These are phyloP conservation scores for Epinephelus coioides DNA, from an alignment of 2,797 vertebrate species.

Conservation along the genomic window DNA sequence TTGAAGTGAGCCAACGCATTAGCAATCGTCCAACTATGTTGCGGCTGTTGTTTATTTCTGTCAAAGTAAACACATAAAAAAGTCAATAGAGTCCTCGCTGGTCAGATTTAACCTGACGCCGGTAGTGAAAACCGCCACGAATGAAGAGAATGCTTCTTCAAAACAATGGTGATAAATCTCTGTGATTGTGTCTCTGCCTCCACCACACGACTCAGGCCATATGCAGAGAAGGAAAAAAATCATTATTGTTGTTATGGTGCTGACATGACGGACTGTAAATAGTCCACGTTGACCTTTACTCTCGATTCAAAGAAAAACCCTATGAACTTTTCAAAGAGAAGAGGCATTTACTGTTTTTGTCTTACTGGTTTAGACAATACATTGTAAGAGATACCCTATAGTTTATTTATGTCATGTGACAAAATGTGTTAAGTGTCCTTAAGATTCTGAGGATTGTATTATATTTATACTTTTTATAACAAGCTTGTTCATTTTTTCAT, in stretches of 20 bases:
- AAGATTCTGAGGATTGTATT: conserved; percentile 80
- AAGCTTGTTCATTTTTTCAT: conserved; percentile 80
- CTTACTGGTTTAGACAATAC: conserved; percentile 87
- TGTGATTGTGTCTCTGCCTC: conserved; percentile 64
- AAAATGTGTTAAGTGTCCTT: conserved; percentile 81
- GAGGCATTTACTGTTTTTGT: conserved; percentile 81
- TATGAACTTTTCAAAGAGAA: conserved; percentile 75
- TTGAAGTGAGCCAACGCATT: conserved; percentile 73
- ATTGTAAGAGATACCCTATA: conserved; percentile 74
- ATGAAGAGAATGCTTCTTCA: conserved; percentile 79
- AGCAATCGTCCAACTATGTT: conserved; percentile 80
- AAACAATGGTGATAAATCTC: conserved; percentile 79
- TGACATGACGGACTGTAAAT: conserved; percentile 76
- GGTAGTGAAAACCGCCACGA: conserved; percentile 78
- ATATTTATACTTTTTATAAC: conserved; percentile 89
- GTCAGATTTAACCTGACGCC: conserved; percentile 77
- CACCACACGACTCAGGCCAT: conserved; percentile 67
- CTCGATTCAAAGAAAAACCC: conserved; percentile 69
- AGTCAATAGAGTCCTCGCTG: conserved; percentile 70
- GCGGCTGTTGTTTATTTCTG: conserved; percentile 84
- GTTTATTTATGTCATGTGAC: conserved; percentile 84
- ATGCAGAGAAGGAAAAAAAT: conserved; percentile 44
- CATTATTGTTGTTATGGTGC: conserved; percentile 73
- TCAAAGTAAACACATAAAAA: conserved; percentile 85
- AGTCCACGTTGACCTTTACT: conserved; percentile 65